Evolutionary conservation across 2,113 vertebrate species (phyloP), one percentile per base, ranked within the genome.

Genomic region (Phalacrocorax carbo): DNA sequence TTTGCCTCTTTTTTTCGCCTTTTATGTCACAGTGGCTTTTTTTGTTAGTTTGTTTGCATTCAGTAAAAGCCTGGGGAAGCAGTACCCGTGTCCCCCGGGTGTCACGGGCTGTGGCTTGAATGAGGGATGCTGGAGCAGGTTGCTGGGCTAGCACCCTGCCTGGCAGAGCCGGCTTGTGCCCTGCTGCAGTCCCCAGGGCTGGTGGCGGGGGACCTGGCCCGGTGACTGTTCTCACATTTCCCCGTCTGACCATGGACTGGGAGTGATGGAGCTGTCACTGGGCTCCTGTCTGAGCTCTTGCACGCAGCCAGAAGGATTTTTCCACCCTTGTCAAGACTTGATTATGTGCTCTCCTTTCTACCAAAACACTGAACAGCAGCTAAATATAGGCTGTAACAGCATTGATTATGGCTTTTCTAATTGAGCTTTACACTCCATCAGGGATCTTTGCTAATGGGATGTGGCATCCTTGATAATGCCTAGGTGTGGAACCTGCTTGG

Each of bases 301-400:
- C 49, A 26, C 1, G 3, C 78, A 86, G 93, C 60, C 86, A 84
- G 72, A 72, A 96, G 51, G 66, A 81, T 58, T 82, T 93, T 93
- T 86, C 69, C 34, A 54, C 30, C 60, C 26, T n/a, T 95, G 75
- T 95, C 93, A 86, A 38, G n/a, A 46, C 80, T 94, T 23, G 34
- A 85, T 94, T 55, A 75, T 42, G 46, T 75, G 21, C 77, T 92
- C 55, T 88, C 30, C 79, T 85, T 68, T 58, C 80, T 55, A 62
- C 58, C 73, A 72, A 75, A 86, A 64, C 9, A 36, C 76, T 1
- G 0, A 94, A 60, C 8, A 21, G 49, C 70, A 69, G 94, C 90
- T 97, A 87, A 93, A 95, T 78, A 89, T 82, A 86, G 83, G 81
- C 82, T 70, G 62, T 23, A 75, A 10, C 25, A 36, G 68, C 0